Percentiles rank a stretch among this genome's conserved stretches.
Evolutionary conservation across 2,113 vertebrate genomes (phyloP).

Genomic region (Mesitornis unicolor): DNA sequence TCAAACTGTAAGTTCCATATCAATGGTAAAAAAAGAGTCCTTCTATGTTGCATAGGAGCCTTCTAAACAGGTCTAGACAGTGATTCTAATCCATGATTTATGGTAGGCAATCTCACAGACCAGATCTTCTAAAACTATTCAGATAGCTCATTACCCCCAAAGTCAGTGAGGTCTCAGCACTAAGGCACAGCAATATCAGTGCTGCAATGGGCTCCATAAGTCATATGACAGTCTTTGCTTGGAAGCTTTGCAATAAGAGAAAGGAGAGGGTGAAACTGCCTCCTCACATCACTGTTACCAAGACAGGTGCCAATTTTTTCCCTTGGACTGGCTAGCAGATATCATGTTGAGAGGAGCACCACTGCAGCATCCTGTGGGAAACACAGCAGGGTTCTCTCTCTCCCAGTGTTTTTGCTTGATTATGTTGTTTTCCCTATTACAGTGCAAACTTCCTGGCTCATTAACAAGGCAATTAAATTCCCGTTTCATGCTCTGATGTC

Average conservation of each 20-base stretch:
- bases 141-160: background rate
- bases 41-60: background rate
- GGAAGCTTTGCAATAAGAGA: background rate
- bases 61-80: background rate
- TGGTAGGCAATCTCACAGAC: background rate
- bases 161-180: background rate
- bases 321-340: background rate
- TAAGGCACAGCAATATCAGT: background rate
- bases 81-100: background rate
- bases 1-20: background rate
- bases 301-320: background rate
- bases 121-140: background rate
- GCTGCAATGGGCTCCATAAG: background rate
- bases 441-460: background rate
- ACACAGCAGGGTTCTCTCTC: fast-evolving
- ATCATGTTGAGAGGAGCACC: background rate
- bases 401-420: background rate
- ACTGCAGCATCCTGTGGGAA: background rate
- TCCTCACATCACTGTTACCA: background rate
- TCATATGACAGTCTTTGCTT: background rate
- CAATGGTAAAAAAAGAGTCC: background rate
- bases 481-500: background rate
- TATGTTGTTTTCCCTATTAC: background rate
- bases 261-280: background rate
- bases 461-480: background rate